These are phyloP conservation scores for Rhogogaster chlorosoma DNA, from an alignment of 2,888 invertebrate species.

Conservation along the genomic window DNA sequence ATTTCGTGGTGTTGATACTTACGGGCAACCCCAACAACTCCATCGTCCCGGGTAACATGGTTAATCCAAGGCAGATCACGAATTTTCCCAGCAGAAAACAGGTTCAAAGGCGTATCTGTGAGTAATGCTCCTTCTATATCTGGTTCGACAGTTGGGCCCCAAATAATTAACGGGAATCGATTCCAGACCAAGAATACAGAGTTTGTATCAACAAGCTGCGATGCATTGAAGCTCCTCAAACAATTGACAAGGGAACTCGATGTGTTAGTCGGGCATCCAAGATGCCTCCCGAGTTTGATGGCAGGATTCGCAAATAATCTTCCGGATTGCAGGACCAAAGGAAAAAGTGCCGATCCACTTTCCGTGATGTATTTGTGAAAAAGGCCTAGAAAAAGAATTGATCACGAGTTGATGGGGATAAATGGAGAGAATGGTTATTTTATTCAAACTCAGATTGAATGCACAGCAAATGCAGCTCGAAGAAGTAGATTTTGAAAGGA, in stretches of 20 bases:
- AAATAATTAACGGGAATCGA: background rate
- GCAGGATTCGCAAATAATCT: background rate
- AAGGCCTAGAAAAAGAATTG: background rate
- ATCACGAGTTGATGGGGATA: background rate
- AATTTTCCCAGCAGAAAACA: background rate
- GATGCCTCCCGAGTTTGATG: background rate
- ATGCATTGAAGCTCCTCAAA: background rate
- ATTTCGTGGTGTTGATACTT: background rate
- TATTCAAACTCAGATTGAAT: background rate
- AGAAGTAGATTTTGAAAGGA: background rate
- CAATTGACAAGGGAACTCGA: background rate
- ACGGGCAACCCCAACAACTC: background rate
- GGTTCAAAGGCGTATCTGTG: background rate
- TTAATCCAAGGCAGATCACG: background rate
- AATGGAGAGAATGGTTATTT: background rate
- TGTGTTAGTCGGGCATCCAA: background rate
- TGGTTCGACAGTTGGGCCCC: background rate
- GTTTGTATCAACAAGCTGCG: background rate
- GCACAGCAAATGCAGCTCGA: background rate
- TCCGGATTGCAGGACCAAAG: background rate
- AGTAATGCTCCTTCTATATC: background rate
- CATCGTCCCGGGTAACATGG: background rate
- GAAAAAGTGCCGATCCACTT: background rate
- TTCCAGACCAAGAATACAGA: background rate
- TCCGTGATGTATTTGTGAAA: constrained; percentile 6